These are phyloP conservation scores for Trissolcus basalis DNA, from an alignment of 1,140 invertebrate species.

Conservation along the genomic window DNA sequence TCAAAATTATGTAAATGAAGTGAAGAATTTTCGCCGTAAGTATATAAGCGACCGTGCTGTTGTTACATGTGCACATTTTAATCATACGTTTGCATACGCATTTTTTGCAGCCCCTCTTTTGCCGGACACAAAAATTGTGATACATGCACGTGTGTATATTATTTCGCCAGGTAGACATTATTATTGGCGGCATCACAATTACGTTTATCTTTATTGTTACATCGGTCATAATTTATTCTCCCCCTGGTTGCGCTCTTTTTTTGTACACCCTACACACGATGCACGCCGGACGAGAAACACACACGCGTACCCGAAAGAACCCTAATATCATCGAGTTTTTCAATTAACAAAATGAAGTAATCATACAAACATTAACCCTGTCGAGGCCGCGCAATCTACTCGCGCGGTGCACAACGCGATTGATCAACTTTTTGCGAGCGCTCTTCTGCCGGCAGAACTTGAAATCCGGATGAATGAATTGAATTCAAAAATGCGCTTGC, in stretches of 20 bases:
- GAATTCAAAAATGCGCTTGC: conserved; percentile 9
- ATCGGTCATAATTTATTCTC: conserved; percentile 57
- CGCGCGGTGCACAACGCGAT: no score
- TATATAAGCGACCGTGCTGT: conserved; percentile 12
- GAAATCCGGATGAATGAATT: conserved; percentile 23
- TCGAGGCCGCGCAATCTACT: neutral
- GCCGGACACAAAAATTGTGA: conserved; percentile 16
- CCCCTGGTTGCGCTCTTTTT: conserved; percentile 31
- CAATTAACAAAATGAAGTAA: conserved; percentile 55
- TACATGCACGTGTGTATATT: conserved; percentile 24
- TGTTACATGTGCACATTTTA: conserved; percentile 42
- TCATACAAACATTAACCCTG: conserved; percentile 23
- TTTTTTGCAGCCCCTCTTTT: conserved; percentile 30
- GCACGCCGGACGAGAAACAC: no score
- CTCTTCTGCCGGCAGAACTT: neutral
- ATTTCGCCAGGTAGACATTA: conserved; percentile 32
- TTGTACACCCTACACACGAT: conserved; percentile 17
- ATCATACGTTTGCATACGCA: conserved; percentile 41
- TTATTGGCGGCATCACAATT: conserved; percentile 48
- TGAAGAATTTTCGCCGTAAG: conserved; percentile 14
- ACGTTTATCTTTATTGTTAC: conserved; percentile 58
- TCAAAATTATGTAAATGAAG: conserved; percentile 34
- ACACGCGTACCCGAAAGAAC: no score
- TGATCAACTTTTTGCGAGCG: conserved; percentile 28
- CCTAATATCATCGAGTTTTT: conserved; percentile 44